Percentiles rank a stretch among this genome's conserved stretches.
phyloP scores from a whole-genome alignment of 2,888 invertebrate species.

The Thymelicus acteon region DNA sequence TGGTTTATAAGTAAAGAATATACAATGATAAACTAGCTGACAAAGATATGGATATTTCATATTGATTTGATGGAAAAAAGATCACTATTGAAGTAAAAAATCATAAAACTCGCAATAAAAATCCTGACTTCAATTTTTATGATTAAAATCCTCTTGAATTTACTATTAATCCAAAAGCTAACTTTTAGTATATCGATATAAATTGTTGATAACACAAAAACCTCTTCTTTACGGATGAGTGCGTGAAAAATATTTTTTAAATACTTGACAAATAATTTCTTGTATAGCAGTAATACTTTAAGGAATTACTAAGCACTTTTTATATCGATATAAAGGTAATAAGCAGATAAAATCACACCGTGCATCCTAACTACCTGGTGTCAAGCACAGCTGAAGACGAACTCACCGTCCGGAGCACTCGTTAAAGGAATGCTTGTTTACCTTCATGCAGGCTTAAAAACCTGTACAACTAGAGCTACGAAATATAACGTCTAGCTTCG shows the following conservation, averaged over 20 bases:
- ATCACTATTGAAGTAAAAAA: too few species aligned
- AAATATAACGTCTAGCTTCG: slow-evolving; percentile 66
- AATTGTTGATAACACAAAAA: slow-evolving; percentile 28
- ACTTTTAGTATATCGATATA: slow-evolving; percentile 52
- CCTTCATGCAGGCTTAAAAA: slow-evolving; percentile 76
- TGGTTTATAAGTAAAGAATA: too few species aligned
- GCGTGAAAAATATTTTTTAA: too few species aligned
- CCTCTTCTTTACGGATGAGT: too few species aligned
- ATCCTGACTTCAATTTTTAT: background rate
- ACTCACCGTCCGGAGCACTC: slow-evolving; percentile 79
- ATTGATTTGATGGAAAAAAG: background rate
- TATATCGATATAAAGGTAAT: slow-evolving; percentile 47
- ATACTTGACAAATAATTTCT: too few species aligned
- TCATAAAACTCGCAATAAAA: background rate
- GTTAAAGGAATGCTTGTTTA: slow-evolving; percentile 79
- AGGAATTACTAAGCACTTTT: slow-evolving; percentile 22
- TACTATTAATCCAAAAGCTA: slow-evolving; percentile 55
- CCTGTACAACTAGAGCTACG: slow-evolving; percentile 76
- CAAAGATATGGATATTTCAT: too few species aligned
- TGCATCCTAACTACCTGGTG: slow-evolving; percentile 38
- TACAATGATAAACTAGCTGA: too few species aligned
- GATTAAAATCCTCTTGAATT: background rate
- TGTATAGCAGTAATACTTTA: background rate
- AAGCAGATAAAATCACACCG: slow-evolving; percentile 45
- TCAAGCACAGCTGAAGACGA: slow-evolving; percentile 67